phyloP scores from a whole-genome alignment of 2,113 vertebrate genomes.

The Petrocephalus zakoni region DNA sequence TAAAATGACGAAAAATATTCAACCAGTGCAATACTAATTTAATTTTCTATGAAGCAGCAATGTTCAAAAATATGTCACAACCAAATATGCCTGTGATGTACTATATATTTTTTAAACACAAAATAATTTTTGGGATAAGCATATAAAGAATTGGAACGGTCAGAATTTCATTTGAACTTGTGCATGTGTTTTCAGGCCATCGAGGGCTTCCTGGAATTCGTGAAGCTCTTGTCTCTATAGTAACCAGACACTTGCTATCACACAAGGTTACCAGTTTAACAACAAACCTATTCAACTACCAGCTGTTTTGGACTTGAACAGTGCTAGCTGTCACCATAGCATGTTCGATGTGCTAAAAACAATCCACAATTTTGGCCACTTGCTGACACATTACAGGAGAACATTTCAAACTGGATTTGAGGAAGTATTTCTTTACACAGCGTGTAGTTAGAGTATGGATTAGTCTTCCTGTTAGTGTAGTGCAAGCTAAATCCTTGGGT shows the following conservation, averaged over 20 bases:
- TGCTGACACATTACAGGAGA: too few relatives aligned
- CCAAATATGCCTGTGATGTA: not conserved
- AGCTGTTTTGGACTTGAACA: conserved; percentile 21
- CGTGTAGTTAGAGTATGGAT: too few relatives aligned
- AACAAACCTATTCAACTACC: conserved; percentile 11
- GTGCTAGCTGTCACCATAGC: not conserved
- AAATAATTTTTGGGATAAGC: not conserved
- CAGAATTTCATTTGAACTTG: not conserved
- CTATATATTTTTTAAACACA: not conserved
- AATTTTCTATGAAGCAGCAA: not conserved
- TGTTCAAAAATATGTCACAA: not conserved
- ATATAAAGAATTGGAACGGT: not conserved
- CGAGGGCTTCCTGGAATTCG: not conserved
- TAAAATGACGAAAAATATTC: not conserved
- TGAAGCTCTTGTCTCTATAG: conserved; percentile 32
- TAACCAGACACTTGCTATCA: conserved; percentile 31
- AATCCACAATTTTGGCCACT: too few relatives aligned
- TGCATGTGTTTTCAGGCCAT: conserved; percentile 6
- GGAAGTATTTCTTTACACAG: too few relatives aligned
- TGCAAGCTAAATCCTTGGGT: too few relatives aligned
- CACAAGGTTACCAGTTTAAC: not conserved
- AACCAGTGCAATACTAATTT: not conserved
- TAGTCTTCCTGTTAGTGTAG: too few relatives aligned
- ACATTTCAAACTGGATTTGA: too few relatives aligned
- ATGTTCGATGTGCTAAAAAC: not conserved